Conservation (phyloP, 2,888 invertebrate genomes). For the Epirrita christyi region DNA sequence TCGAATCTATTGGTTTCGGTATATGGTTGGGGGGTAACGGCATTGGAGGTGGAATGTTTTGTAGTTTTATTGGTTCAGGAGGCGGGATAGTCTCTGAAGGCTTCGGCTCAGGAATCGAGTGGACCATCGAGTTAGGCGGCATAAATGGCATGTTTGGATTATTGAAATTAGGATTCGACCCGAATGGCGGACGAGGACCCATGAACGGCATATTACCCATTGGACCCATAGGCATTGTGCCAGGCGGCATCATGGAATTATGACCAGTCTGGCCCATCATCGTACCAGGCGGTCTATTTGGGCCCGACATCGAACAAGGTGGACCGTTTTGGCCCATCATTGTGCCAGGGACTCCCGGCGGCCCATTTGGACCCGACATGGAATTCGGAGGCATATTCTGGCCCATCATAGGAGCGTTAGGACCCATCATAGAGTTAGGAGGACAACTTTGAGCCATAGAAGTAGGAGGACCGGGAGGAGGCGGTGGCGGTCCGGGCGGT, state of each 20-base stretch:
- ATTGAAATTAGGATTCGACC: conserved; percentile 66
- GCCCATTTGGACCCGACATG: conserved; percentile 44
- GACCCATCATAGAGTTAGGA: conserved; percentile 54
- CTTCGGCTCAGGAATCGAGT: conserved; percentile 22
- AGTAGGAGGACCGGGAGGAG: conserved; percentile 57
- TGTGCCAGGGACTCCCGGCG: conserved; percentile 15
- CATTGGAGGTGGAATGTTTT: conserved; percentile 86
- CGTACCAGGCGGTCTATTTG: conserved; percentile 45
- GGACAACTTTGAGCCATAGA: conserved; percentile 59
- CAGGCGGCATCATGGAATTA: conserved; percentile 43
- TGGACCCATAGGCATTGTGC: conserved; percentile 34
- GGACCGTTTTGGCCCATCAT: conserved; percentile 57
- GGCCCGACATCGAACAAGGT: conserved; percentile 36
- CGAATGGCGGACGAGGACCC: conserved; percentile 70
- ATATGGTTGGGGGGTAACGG: conserved; percentile 74
- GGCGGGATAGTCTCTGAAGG: conserved; percentile 19
- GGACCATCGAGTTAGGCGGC: conserved; percentile 36
- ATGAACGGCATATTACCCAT: conserved; percentile 65
- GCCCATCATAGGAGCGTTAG: conserved; percentile 60
- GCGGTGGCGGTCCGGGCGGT: conserved; percentile 44
- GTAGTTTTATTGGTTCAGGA: conserved; percentile 74
- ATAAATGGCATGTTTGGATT: conserved; percentile 62
- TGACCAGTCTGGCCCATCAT: conserved; percentile 40
- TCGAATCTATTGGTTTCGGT: conserved; percentile 56
- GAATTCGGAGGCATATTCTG: conserved; percentile 51